These are phyloP conservation scores for Salarias fasciatus DNA, from an alignment of 2,797 vertebrate species.

Conservation along the genomic window DNA sequence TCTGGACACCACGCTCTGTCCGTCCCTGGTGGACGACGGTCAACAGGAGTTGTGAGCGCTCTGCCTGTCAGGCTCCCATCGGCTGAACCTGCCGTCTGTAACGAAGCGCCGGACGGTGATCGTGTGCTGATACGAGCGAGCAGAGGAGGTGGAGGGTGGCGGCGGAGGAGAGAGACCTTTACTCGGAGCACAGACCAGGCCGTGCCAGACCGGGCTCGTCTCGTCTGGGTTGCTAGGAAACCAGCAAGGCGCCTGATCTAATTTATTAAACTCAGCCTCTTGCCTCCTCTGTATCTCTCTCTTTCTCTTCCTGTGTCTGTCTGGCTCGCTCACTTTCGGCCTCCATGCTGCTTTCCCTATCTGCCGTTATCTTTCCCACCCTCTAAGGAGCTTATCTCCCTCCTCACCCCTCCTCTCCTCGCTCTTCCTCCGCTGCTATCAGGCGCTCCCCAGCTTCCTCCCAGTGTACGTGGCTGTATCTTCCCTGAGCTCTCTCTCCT, in stretches of 20 bases:
- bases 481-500: conserved; percentile 17
- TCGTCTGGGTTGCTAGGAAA: conserved; percentile 85
- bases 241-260: conserved; percentile 80
- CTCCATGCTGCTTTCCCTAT: conserved; percentile 65
- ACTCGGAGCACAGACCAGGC: conserved; percentile 71
- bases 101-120: conserved; percentile 20
- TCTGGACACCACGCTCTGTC: no score
- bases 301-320: conserved; percentile 62
- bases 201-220: conserved; percentile 76
- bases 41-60: no score
- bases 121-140: conserved; percentile 45
- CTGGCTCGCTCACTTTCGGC: conserved; percentile 57
- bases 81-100: no score
- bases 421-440: conserved; percentile 32
- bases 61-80: no score
- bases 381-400: conserved; percentile 68
- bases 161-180: conserved; percentile 66
- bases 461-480: conserved; percentile 21
- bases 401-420: conserved; percentile 38
- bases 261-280: conserved; percentile 84
- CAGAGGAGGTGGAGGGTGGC: conserved; percentile 34
- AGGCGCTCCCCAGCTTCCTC: conserved; percentile 26
- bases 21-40: no score
- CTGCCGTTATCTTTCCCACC: conserved; percentile 70
- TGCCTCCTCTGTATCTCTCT: conserved; percentile 65